phyloP scores from a whole-genome alignment of 2,888 invertebrate species.

The Ochropacha duplaris region DNA sequence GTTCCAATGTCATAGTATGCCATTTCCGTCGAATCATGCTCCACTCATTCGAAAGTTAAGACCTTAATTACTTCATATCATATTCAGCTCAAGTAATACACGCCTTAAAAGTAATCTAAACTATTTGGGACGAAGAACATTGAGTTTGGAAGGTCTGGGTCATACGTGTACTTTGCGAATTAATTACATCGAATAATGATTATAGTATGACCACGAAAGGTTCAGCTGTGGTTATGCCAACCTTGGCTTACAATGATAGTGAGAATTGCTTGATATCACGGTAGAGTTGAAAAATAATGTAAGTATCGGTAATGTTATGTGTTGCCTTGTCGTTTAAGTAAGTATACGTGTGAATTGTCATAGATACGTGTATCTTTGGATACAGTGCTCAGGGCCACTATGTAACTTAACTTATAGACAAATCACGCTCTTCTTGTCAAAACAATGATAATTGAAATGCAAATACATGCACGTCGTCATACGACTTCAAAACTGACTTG shows the following conservation, averaged over 20 bases:
- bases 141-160: slow-evolving; percentile 38
- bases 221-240: neutral
- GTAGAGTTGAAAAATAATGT: neutral
- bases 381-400: neutral
- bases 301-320: neutral
- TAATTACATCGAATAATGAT: slow-evolving; percentile 20
- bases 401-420: slow-evolving; percentile 16
- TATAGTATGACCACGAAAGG: slow-evolving; percentile 3
- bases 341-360: neutral
- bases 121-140: neutral
- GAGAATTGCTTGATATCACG: neutral
- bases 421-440: slow-evolving; percentile 33
- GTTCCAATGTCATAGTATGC: slow-evolving; percentile 12
- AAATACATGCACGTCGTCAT: slow-evolving; percentile 14
- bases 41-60: slow-evolving; percentile 38
- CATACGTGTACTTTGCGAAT: slow-evolving; percentile 28
- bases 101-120: slow-evolving; percentile 23
- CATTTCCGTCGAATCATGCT: slow-evolving; percentile 24
- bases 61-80: slow-evolving; percentile 37
- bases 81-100: slow-evolving; percentile 37
- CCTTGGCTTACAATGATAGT: slow-evolving; percentile 6
- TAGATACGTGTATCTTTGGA: neutral
- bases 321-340: neutral
- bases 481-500: slow-evolving; percentile 3
- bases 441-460: slow-evolving; percentile 15